Conservation (phyloP, 1,140 invertebrate species). For the Cydia pomonella region DNA sequence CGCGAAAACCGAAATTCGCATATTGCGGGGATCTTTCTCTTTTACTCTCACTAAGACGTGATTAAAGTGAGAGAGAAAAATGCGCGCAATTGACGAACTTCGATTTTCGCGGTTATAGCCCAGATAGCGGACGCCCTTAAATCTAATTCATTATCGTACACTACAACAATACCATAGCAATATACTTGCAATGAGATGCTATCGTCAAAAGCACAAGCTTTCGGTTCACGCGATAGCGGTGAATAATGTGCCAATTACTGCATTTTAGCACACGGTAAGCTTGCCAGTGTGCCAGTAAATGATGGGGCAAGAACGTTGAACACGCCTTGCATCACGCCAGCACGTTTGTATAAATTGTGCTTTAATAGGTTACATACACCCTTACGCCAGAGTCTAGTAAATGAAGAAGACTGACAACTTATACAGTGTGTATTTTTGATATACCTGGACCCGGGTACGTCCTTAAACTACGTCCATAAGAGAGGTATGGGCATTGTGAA, state of each 20-base stretch:
- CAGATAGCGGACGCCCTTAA: too few relatives aligned
- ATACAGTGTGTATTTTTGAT: too few relatives aligned
- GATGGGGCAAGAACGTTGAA: not conserved
- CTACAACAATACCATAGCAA: not conserved
- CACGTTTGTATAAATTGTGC: not conserved
- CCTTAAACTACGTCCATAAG: too few relatives aligned
- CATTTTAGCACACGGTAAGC: conserved; percentile 21
- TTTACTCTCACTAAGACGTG: too few relatives aligned
- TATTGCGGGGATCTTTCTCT: too few relatives aligned
- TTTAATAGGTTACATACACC: conserved; percentile 1
- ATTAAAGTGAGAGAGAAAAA: too few relatives aligned
- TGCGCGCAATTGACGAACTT: too few relatives aligned
- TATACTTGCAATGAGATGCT: not conserved
- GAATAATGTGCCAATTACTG: conserved; percentile 24
- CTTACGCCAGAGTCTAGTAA: too few relatives aligned
- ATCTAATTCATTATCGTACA: not conserved
- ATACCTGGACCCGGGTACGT: too few relatives aligned
- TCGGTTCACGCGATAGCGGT: conserved; percentile 8
- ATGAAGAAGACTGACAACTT: not conserved
- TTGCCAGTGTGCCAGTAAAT: not conserved
- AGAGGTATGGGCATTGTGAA: too few relatives aligned
- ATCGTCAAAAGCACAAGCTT: conserved; percentile 12
- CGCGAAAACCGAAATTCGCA: too few relatives aligned
- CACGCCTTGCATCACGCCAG: not conserved
- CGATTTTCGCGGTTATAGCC: too few relatives aligned